phyloP scores from a whole-genome alignment of 2,888 invertebrate species.

The Lucinisca nassula region DNA sequence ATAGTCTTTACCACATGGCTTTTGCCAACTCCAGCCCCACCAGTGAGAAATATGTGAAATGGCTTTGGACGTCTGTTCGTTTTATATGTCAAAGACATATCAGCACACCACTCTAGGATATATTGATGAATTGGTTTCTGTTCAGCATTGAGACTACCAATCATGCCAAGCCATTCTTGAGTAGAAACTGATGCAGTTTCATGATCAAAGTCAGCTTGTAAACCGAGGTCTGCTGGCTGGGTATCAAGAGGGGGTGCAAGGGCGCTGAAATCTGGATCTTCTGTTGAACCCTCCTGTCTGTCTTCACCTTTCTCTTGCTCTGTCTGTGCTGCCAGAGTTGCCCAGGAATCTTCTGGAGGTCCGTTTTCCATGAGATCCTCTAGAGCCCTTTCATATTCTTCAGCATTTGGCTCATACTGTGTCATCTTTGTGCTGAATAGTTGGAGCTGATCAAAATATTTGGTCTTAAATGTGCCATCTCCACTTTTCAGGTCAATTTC shows the following conservation, averaged over 20 bases:
- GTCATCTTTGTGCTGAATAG: neutral
- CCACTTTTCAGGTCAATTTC: neutral
- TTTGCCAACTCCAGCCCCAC: neutral
- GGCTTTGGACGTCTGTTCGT: neutral
- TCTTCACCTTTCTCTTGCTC: constrained; percentile 13
- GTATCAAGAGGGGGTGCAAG: neutral
- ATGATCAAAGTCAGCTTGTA: neutral
- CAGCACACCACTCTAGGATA: neutral
- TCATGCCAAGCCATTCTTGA: neutral
- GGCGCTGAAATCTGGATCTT: neutral
- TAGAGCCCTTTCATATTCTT: neutral
- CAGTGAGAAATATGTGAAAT: neutral
- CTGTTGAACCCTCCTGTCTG: neutral
- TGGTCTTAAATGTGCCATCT: neutral
- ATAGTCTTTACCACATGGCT: neutral
- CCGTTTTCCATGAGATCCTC: constrained; percentile 9
- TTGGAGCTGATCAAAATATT: neutral
- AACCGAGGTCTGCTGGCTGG: neutral
- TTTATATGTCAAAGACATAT: neutral
- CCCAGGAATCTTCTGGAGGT: constrained; percentile 29
- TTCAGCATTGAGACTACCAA: neutral
- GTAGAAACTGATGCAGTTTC: neutral
- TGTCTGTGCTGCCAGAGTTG: neutral
- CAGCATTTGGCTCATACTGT: neutral
- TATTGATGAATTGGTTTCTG: neutral